A percentile compares a stretch with the other conserved stretches of the same genome.
Evolutionary conservation across 2,113 vertebrate genomes (phyloP).

Genomic region (Uria aalge): DNA sequence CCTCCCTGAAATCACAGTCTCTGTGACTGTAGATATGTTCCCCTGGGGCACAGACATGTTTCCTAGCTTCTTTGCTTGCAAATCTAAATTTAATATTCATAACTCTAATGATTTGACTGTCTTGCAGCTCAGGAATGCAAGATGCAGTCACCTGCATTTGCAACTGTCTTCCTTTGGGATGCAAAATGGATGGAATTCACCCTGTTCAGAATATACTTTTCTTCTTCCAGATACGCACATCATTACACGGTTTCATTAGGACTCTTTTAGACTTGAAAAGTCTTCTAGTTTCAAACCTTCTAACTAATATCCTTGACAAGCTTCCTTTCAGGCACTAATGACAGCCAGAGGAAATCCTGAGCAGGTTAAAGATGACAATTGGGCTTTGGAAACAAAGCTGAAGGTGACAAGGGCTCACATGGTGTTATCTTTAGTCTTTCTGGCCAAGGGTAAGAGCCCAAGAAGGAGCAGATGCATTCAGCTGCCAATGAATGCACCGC

Average conservation of each 20-base stretch:
- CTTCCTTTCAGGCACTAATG: neutral
- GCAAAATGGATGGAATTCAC: neutral
- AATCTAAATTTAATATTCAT: neutral
- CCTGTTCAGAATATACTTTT: neutral
- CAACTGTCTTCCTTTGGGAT: neutral
- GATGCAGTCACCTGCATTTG: neutral
- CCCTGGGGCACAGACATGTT: neutral
- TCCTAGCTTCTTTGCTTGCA: neutral
- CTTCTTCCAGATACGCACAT: neutral
- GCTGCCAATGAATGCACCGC: neutral
- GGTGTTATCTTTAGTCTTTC: neutral
- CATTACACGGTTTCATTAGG: neutral
- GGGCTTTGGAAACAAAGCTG: neutral
- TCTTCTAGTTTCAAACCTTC: neutral
- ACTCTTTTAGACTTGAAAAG: neutral
- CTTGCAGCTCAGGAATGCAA: neutral
- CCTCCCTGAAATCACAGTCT: neutral
- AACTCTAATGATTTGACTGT: neutral
- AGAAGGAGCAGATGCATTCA: neutral
- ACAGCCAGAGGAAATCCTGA: neutral
- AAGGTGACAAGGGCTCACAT: neutral
- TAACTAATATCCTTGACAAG: neutral
- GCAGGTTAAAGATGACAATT: neutral
- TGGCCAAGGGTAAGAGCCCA: neutral
- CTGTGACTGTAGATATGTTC: neutral